phyloP scores from a whole-genome alignment of 37 sponge, comb jelly and placozoan species.

The Theonella swinhoei region DNA sequence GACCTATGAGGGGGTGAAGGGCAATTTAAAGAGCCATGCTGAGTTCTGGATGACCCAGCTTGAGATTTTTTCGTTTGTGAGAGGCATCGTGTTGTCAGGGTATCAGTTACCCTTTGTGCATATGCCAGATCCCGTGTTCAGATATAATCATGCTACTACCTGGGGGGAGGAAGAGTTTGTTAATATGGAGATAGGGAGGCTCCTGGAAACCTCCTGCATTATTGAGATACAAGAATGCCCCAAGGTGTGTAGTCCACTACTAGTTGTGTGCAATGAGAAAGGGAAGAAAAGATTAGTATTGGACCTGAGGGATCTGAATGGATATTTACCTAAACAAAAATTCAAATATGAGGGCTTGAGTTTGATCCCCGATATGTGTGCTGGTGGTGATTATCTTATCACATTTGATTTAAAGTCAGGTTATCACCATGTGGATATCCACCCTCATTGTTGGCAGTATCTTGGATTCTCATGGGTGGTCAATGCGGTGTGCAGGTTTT shows the following conservation, averaged over 20 bases:
- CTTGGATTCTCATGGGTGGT: constrained; percentile 36
- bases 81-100: not conserved
- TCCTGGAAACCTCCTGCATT: not conserved
- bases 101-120: constrained; percentile 6
- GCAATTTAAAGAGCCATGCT: too few species aligned
- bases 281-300: constrained; percentile 32
- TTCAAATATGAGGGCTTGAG: constrained; percentile 48
- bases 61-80: too few species aligned
- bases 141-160: not conserved
- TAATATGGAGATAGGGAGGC: not conserved
- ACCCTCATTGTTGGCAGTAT: constrained; percentile 4
- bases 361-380: constrained; percentile 5
- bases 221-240: not conserved
- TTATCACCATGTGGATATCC: constrained; percentile 35
- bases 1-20: too few species aligned
- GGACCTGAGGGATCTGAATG: constrained; percentile 11
- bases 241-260: constrained; percentile 38
- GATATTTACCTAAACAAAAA: constrained; percentile 17
- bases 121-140: not conserved
- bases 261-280: constrained; percentile 10
- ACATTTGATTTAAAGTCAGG: constrained; percentile 39
- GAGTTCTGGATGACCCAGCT: too few species aligned
- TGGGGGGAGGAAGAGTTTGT: constrained; percentile 13
- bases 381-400: constrained; percentile 17
- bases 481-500: not conserved